A percentile compares a stretch with the other conserved stretches of the same genome.
These are phyloP conservation scores for Dasypolia templi DNA, from an alignment of 2,888 invertebrate genomes.

Conservation along the genomic window DNA sequence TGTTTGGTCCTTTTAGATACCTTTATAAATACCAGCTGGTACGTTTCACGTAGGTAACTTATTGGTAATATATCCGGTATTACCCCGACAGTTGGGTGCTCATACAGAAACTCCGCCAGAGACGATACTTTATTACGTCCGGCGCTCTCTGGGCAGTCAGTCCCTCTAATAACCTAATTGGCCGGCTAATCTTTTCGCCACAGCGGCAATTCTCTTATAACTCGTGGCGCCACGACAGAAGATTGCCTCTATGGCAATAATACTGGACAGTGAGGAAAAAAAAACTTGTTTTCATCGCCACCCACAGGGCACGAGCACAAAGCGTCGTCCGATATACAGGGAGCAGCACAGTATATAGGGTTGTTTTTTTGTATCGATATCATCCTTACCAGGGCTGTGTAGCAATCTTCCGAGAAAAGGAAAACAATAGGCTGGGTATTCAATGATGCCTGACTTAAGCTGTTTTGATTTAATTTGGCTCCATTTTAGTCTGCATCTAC, in stretches of 20 bases:
- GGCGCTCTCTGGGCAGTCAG: background rate
- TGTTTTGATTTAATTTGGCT: background rate
- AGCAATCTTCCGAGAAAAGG: background rate
- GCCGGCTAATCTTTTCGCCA: constrained; percentile 8
- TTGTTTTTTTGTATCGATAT: constrained; percentile 14
- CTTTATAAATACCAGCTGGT: background rate
- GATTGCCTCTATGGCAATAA: background rate
- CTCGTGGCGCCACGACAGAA: background rate
- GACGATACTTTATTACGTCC: constrained; percentile 24
- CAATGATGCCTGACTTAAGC: background rate
- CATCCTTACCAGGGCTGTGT: background rate
- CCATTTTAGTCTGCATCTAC: background rate
- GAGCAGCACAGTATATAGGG: background rate
- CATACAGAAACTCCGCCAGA: constrained; percentile 3
- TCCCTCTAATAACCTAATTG: constrained; percentile 1
- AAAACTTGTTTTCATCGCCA: background rate
- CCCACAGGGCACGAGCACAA: background rate
- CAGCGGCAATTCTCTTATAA: background rate
- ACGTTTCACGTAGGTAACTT: background rate
- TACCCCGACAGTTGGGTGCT: background rate
- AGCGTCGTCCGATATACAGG: constrained; percentile 2
- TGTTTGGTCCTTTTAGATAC: background rate
- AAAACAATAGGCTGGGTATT: background rate
- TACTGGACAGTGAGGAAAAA: background rate
- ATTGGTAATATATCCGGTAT: background rate